Percentiles rank a stretch among this genome's conserved stretches.
Conservation (phyloP, 2,113 vertebrate genomes). For the Himantopus leucocephalus region DNA sequence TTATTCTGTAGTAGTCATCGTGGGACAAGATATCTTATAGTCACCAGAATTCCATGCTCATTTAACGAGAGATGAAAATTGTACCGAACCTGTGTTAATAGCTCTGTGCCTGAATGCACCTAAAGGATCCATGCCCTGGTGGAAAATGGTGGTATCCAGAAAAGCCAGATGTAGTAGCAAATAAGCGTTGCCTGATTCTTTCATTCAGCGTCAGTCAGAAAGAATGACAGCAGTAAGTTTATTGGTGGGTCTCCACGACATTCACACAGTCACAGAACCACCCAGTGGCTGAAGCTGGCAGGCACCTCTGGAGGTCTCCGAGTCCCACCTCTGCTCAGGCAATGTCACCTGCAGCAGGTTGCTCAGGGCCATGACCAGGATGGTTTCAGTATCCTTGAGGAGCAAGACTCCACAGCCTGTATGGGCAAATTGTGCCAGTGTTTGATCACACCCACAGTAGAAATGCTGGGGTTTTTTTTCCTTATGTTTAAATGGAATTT, state of each 20-base stretch:
- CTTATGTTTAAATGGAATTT: not conserved
- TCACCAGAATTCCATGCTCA: not conserved
- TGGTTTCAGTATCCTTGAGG: not conserved
- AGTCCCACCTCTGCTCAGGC: not conserved
- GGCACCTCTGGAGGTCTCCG: not conserved
- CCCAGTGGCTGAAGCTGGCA: not conserved
- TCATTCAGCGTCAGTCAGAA: not conserved
- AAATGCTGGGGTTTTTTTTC: fast-evolving
- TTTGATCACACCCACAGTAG: not conserved
- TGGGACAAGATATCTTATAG: not conserved
- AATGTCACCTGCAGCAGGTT: not conserved
- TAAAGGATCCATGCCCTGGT: not conserved
- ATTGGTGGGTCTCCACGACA: not conserved
- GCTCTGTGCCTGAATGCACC: not conserved
- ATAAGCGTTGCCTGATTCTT: not conserved
- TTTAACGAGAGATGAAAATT: not conserved
- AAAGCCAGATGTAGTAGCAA: not conserved
- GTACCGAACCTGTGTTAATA: not conserved
- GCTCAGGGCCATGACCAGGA: too few species aligned
- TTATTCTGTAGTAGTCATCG: not conserved
- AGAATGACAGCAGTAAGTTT: not conserved
- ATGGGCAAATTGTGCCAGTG: not conserved
- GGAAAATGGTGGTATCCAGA: not conserved
- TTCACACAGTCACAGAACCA: not conserved
- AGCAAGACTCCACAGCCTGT: not conserved